Evolutionary conservation across 2,888 invertebrate genomes (phyloP).

Genomic region (Drosophila pullipes): DNA sequence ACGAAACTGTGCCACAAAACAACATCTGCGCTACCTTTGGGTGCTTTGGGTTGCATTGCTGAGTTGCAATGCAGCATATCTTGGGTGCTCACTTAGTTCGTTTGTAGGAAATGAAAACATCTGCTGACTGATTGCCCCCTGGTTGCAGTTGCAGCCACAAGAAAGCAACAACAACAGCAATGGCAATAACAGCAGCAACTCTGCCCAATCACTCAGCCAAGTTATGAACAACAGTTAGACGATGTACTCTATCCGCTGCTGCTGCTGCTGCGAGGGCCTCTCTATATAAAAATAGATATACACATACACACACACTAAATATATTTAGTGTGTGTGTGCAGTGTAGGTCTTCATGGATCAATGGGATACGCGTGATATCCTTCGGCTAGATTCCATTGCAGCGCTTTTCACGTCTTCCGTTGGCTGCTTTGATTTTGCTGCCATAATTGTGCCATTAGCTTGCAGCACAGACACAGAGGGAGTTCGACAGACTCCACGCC

Average conservation of each 20-base stretch:
- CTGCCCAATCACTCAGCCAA: slow-evolving; percentile 77
- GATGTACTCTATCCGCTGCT: slow-evolving; percentile 25
- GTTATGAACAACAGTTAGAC: slow-evolving; percentile 80
- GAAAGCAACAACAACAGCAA: slow-evolving; percentile 2
- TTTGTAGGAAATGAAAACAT: slow-evolving; percentile 81
- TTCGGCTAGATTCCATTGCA: slow-evolving; percentile 81
- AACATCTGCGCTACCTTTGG: slow-evolving; percentile 71
- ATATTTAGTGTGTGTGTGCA: not conserved
- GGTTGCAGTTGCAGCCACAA: slow-evolving; percentile 53
- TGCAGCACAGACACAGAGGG: slow-evolving; percentile 37
- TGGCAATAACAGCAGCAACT: slow-evolving; percentile 30
- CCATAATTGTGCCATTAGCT: slow-evolving; percentile 80
- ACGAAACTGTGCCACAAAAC: slow-evolving; percentile 75
- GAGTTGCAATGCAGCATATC: slow-evolving; percentile 13
- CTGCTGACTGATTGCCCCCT: slow-evolving; percentile 82
- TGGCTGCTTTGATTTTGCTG: slow-evolving; percentile 72
- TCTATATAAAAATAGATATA: slow-evolving; percentile 8
- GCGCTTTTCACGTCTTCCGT: slow-evolving; percentile 77
- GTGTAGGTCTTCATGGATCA: slow-evolving; percentile 84
- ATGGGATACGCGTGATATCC: slow-evolving; percentile 86
- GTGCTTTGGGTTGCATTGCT: slow-evolving; percentile 63
- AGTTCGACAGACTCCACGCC: slow-evolving; percentile 15
- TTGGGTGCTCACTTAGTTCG: slow-evolving; percentile 59
- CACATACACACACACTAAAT: not conserved
- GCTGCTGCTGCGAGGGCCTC: slow-evolving; percentile 44